Percentiles rank a stretch among this genome's conserved stretches.
phyloP scores from a whole-genome alignment of 2,113 vertebrate species.

The Pampusana beccarii region DNA sequence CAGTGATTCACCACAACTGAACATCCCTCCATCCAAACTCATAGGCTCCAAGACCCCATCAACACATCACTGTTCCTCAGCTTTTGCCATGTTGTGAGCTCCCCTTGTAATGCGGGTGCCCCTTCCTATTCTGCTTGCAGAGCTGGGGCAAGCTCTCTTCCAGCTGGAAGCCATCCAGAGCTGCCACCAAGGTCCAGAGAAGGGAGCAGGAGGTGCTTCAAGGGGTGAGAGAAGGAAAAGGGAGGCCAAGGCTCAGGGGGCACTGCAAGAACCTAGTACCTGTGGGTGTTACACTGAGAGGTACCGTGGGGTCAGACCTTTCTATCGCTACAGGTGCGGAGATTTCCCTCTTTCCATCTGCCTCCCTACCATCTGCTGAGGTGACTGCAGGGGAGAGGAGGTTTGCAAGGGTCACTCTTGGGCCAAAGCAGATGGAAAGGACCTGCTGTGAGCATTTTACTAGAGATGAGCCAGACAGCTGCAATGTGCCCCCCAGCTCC shows the following conservation, averaged over 20 bases:
- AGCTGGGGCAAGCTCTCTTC: neutral
- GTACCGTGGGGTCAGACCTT: neutral
- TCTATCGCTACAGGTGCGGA: neutral
- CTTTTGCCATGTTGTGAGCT: neutral
- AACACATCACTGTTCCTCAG: neutral
- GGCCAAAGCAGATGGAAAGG: constrained; percentile 55
- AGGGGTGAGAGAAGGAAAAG: neutral
- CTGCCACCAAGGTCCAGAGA: neutral
- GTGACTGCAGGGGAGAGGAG: neutral
- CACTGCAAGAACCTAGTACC: neutral
- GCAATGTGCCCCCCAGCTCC: neutral
- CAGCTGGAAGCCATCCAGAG: neutral
- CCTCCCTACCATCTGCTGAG: constrained; percentile 30
- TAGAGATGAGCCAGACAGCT: constrained; percentile 24
- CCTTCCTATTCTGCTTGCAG: neutral
- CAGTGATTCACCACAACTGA: neutral
- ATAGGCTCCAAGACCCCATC: neutral
- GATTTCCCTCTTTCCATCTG: neutral
- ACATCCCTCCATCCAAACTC: neutral
- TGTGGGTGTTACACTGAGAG: neutral
- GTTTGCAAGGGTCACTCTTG: constrained; percentile 24
- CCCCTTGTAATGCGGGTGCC: neutral
- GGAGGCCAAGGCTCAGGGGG: neutral
- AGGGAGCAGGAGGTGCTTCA: neutral
- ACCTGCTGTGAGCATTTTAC: constrained; percentile 16